Evolutionary conservation across 2,113 vertebrate genomes (phyloP).

Genomic region (Morphnarchus princeps): DNA sequence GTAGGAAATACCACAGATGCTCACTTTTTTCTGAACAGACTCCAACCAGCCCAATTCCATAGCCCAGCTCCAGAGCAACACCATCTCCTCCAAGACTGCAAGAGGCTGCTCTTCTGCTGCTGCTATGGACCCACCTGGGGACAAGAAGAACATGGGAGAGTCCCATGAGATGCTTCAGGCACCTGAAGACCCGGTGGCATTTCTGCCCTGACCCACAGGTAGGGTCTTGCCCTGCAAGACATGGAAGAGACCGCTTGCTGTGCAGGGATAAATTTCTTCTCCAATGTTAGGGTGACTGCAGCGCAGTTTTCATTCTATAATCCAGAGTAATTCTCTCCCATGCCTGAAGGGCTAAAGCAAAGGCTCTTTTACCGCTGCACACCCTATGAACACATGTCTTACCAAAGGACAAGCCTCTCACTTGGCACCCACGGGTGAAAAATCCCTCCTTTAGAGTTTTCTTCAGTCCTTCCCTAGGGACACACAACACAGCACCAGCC

Average conservation of each 20-base stretch:
- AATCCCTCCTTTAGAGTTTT: not conserved
- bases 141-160: not conserved
- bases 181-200: not conserved
- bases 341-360: not conserved
- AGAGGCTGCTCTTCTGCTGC: not conserved
- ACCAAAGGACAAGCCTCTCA: not conserved
- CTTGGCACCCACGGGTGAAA: not conserved
- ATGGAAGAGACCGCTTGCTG: not conserved
- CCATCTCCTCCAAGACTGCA: not conserved
- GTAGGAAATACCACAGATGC: fast-evolving
- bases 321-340: too few relatives aligned
- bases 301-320: not conserved
- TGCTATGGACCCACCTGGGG: not conserved
- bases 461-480: not conserved
- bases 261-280: not conserved
- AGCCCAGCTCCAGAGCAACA: not conserved
- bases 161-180: not conserved
- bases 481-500: too few relatives aligned
- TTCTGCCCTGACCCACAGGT: not conserved
- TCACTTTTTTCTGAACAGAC: not conserved
- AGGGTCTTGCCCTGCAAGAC: not conserved
- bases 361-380: not conserved
- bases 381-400: not conserved
- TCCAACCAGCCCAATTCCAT: not conserved
- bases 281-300: too few relatives aligned